These are phyloP conservation scores for Folsomia candida DNA, from an alignment of 2,888 invertebrate genomes.

Conservation along the genomic window DNA sequence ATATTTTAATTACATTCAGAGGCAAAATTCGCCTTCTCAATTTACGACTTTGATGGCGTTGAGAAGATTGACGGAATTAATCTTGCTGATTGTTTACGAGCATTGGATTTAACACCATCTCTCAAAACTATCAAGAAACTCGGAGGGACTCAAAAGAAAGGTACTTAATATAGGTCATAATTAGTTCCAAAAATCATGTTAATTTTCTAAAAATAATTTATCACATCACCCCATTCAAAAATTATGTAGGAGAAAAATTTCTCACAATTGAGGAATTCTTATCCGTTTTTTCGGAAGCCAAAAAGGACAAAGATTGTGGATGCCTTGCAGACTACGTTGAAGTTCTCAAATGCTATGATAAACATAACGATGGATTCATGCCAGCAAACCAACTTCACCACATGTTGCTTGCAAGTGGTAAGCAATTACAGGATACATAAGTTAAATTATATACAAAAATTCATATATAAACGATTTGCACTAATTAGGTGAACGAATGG, in stretches of 20 bases:
- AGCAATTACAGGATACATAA: slow-evolving; percentile 51
- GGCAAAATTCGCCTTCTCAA: slow-evolving; percentile 84
- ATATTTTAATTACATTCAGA: slow-evolving; percentile 59
- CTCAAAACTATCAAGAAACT: slow-evolving; percentile 86
- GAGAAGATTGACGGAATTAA: slow-evolving; percentile 89
- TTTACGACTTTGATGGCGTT: too few relatives aligned
- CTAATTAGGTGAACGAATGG: slow-evolving; percentile 73
- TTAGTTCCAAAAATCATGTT: too few relatives aligned
- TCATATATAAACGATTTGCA: too few relatives aligned
- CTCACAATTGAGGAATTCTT: slow-evolving; percentile 95
- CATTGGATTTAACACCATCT: slow-evolving; percentile 93
- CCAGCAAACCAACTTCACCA: slow-evolving; percentile 94
- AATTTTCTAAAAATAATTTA: too few relatives aligned
- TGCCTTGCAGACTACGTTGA: slow-evolving; percentile 98
- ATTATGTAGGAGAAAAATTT: slow-evolving; percentile 68
- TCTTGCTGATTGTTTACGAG: slow-evolving; percentile 90
- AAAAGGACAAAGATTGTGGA: slow-evolving; percentile 97
- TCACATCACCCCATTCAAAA: background rate
- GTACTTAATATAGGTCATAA: slow-evolving; percentile 55
- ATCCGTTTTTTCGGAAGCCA: slow-evolving; percentile 92
- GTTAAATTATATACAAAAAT: too few relatives aligned
- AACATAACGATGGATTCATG: slow-evolving; percentile 94
- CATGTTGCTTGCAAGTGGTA: slow-evolving; percentile 89
- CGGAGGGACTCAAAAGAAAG: slow-evolving; percentile 94
- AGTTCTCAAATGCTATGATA: slow-evolving; percentile 98